phyloP scores from a whole-genome alignment of 2,113 vertebrate species.

The Rhizomys pruinosus region DNA sequence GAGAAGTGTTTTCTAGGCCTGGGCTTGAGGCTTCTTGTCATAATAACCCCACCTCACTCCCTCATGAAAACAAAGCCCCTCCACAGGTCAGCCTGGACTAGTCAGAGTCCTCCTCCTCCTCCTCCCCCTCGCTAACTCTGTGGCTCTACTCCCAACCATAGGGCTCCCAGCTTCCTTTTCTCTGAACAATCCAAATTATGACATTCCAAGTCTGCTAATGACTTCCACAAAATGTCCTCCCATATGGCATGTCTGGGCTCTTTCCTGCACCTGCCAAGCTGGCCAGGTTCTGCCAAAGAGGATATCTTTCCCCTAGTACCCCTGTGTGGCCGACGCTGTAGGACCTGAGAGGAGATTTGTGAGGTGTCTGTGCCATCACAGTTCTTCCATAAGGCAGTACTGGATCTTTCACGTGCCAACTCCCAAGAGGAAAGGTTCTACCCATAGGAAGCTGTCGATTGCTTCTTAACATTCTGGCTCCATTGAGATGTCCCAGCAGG shows the following conservation, averaged over 20 bases:
- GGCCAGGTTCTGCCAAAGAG: not conserved
- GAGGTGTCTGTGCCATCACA: rapidly evolving
- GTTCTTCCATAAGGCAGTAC: not conserved
- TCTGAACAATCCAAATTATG: not conserved
- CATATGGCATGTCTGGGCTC: not conserved
- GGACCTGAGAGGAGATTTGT: rapidly evolving
- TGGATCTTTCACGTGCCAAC: not conserved
- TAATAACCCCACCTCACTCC: not conserved
- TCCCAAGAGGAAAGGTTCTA: not conserved
- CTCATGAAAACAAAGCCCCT: not conserved
- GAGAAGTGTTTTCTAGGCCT: not conserved
- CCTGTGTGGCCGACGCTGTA: not conserved
- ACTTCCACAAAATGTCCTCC: not conserved
- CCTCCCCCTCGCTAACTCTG: too few species aligned
- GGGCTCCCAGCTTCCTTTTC: not conserved
- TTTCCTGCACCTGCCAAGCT: not conserved
- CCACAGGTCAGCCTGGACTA: not conserved
- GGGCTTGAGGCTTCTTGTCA: not conserved
- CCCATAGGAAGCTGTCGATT: not conserved
- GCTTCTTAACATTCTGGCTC: conserved; percentile 21
- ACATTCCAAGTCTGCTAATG: not conserved
- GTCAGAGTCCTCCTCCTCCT: not conserved
- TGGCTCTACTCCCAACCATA: not conserved
- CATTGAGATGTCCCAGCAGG: not conserved
- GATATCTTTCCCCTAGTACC: rapidly evolving